Base-by-base conservation (phyloP, 2,113 vertebrate species). In the Sander lucioperca region DNA sequence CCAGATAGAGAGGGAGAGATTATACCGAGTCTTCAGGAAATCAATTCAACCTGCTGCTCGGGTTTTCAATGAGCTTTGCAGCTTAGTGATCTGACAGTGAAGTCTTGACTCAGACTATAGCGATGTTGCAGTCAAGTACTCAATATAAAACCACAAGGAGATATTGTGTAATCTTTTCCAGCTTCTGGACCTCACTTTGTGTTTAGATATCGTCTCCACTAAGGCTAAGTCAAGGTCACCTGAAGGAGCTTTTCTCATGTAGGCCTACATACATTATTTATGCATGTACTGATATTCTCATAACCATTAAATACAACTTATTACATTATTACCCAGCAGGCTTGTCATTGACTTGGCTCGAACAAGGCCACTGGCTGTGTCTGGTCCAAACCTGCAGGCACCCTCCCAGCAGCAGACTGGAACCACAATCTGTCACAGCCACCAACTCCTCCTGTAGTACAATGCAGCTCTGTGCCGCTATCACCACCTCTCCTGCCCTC, bases 341-440 rank as follows among this genome's bases (percentile, higher is more conserved):
- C 61, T 36, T 83, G 59, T 87, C 81, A 83, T 70, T 77, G 59
- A 80, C 67, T 92, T 90, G 89, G 89, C 89, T 82, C 56, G 7
- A 67, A 57, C 36, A 48, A 54, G 76, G 50, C 62, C 75, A 13
- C 86, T 67, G 74, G 66, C 87, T 78, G 90, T 3, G 77, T 53
- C 67, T 59, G 64, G 77, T 45, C 66, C 18, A 76, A 79, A 86
- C 82, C 84, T 67, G 80, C 86, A 72, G 45, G 65, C 59, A 21
- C 86, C 63, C 25, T 79, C 88, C 39, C 88, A 91, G 88, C 75
- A 74, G 72, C 73, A 62, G 66, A 86, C 82, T 81, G 61, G 86
- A 91, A 90, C 62, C 67, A 68, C 91, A 94, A 92, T 92, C 92
- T 94, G 94, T 94, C 89, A 86, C 76, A 79, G 72, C 57, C 77